Conservation (phyloP, 2,113 vertebrate genomes). For the Tretioscincus oriximinensis region DNA sequence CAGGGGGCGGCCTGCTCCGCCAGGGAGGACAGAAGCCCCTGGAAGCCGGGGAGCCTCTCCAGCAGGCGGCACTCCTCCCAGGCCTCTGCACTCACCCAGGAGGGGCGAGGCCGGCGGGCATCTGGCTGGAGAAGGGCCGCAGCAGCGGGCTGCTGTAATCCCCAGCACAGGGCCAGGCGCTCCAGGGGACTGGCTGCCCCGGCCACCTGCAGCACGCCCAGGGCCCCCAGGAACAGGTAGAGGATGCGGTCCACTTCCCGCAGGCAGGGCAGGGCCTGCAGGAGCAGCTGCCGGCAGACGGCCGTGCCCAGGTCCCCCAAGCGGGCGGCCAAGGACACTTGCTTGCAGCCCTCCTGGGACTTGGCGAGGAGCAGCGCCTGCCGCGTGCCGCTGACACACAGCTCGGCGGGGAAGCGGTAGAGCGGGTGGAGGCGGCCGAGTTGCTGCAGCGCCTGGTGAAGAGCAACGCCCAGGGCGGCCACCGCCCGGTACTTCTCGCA, state of each 20-base stretch:
- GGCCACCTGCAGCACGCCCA: conserved; percentile 65
- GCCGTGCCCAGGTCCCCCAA: conserved; percentile 64
- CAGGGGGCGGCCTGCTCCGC: conserved; percentile 65
- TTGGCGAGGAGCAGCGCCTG: conserved; percentile 50
- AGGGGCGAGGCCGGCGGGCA: conserved; percentile 42
- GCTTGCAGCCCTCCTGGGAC: conserved; percentile 10
- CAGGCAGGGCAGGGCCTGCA: conserved; percentile 66
- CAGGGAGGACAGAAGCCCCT: conserved; percentile 74
- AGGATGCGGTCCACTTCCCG: conserved; percentile 62
- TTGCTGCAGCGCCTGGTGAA: conserved; percentile 73
- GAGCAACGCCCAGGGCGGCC: conserved; percentile 54
- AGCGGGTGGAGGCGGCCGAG: conserved; percentile 72
- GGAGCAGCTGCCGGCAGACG: conserved; percentile 68
- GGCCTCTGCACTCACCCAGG: conserved; percentile 69
- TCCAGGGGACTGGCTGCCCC: conserved; percentile 69
- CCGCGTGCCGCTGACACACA: conserved; percentile 61
- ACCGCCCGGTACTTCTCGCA: conserved; percentile 54
- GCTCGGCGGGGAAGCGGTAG: conserved; percentile 71
- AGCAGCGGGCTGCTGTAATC: conserved; percentile 52
- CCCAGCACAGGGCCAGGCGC: conserved; percentile 69
- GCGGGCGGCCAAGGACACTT: conserved; percentile 35
- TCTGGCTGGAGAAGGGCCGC: neutral
- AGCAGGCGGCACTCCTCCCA: conserved; percentile 69
- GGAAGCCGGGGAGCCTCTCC: conserved; percentile 74
- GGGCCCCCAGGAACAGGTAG: conserved; percentile 71